phyloP scores from a whole-genome alignment of 2,888 invertebrate genomes.

The Apamea sordens region DNA sequence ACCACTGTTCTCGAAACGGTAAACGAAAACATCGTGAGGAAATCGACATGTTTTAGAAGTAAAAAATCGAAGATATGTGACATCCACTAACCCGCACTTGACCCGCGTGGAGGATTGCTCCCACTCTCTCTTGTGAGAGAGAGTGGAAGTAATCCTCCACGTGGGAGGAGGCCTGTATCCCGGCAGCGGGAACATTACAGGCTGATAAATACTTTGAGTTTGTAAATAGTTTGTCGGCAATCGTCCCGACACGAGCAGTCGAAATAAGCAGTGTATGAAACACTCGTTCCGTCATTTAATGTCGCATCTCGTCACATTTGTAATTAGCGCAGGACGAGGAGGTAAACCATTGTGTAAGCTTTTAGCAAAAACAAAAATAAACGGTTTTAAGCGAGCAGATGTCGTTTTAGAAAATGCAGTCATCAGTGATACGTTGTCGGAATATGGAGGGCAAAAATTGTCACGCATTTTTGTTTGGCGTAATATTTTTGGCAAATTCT shows the following conservation, averaged over 20 bases:
- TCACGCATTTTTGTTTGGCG: neutral
- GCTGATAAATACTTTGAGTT: neutral
- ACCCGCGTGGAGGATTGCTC: neutral
- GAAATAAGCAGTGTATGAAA: neutral
- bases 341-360: neutral
- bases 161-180: neutral
- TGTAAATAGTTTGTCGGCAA: neutral
- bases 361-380: conserved; percentile 13
- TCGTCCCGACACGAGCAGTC: neutral
- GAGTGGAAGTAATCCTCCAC: too few relatives aligned
- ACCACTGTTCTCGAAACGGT: too few relatives aligned
- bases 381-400: neutral
- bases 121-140: too few relatives aligned
- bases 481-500: neutral
- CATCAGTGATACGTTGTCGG: neutral
- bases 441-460: neutral
- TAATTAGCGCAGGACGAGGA: neutral
- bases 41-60: too few relatives aligned
- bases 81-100: too few relatives aligned
- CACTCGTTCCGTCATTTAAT: neutral
- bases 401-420: conserved; percentile 5
- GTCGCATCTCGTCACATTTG: neutral
- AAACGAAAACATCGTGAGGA: too few relatives aligned
- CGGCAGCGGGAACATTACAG: too few relatives aligned
- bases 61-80: too few relatives aligned